These are phyloP conservation scores for Silurus glanis DNA, from an alignment of 2,113 vertebrate genomes.

Conservation along the genomic window DNA sequence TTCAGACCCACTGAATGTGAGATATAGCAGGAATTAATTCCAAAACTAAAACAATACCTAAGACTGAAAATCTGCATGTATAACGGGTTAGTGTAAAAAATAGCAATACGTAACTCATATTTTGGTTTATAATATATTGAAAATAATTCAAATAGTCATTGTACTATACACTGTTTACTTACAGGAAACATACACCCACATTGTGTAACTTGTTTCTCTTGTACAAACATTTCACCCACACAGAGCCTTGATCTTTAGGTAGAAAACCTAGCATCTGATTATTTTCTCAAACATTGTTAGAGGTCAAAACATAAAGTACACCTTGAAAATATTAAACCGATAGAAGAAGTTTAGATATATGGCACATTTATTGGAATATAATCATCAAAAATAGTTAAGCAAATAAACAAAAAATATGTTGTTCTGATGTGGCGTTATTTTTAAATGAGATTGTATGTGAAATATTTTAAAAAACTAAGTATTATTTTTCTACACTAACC, in stretches of 20 bases:
- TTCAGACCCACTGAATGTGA: not conserved
- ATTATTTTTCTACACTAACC: not conserved
- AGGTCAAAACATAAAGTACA: not conserved
- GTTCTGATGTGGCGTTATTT: not conserved
- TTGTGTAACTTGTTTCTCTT: conserved; percentile 5
- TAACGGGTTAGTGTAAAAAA: not conserved
- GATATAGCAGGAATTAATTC: not conserved
- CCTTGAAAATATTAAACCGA: not conserved
- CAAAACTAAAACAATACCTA: not conserved
- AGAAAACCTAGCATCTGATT: not conserved
- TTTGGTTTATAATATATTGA: not conserved
- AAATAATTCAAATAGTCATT: not conserved
- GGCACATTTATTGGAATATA: not conserved
- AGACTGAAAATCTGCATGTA: not conserved
- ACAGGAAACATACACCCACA: not conserved
- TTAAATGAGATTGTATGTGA: not conserved
- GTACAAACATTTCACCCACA: conserved; percentile 20
- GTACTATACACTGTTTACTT: not conserved
- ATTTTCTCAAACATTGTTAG: not conserved
- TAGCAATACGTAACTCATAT: too few species aligned
- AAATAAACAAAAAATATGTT: not conserved
- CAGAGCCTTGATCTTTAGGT: conserved; percentile 5
- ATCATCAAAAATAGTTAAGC: not conserved
- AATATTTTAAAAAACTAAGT: not conserved
- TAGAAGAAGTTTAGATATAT: not conserved